Evolutionary conservation across 2,888 invertebrate species (phyloP), one percentile per base, ranked within the genome.

Genomic region (Caenorhabditis imperialis): DNA sequence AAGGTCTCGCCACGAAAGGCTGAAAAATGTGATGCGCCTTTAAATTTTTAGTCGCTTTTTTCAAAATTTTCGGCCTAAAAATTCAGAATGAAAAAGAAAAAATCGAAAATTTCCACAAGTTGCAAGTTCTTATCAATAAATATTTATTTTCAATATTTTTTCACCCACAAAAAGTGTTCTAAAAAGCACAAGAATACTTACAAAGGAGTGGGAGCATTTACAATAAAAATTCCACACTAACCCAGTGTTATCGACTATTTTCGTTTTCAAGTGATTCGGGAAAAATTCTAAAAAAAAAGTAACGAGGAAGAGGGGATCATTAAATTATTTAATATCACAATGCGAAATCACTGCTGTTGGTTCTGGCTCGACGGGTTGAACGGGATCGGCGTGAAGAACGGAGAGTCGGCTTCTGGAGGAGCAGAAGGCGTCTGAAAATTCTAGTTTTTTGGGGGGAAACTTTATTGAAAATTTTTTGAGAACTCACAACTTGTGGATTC

Each of bases 381-480:
- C 20, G 67, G 69, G 47, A 74, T 74, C 35, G 74, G 74, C 0
- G 61, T 67, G 51, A 74, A 74, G 47, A 69, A 74, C 12, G 74
- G 69, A 7, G 74, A 69, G 27, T 67, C 67, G 18, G 40, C 14
- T 30, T 30, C 30, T 7, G 10, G 30, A 30, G 6, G 10, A 30
- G 30, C 30, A 30, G 10, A 30, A 30, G n/a, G n/a, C n/a, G n/a
- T n/a, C n/a, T 10, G 30, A 30, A 30, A 30, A 30, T 30, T 30
- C 7, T 30, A 10, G 10, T 30, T 30, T 30, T 30, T 30, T 6
- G 10, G 10, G 10, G 30, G 30, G 7, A n/a, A n/a, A n/a, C n/a
- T n/a, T n/a, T n/a, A n/a, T n/a, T n/a, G n/a, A n/a, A n/a, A n/a
- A n/a, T n/a, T n/a, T n/a, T n/a, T n/a, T n/a, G n/a, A n/a, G n/a